These are phyloP conservation scores for Myiozetetes cayanensis DNA, from an alignment of 2,113 vertebrate genomes.

Conservation along the genomic window DNA sequence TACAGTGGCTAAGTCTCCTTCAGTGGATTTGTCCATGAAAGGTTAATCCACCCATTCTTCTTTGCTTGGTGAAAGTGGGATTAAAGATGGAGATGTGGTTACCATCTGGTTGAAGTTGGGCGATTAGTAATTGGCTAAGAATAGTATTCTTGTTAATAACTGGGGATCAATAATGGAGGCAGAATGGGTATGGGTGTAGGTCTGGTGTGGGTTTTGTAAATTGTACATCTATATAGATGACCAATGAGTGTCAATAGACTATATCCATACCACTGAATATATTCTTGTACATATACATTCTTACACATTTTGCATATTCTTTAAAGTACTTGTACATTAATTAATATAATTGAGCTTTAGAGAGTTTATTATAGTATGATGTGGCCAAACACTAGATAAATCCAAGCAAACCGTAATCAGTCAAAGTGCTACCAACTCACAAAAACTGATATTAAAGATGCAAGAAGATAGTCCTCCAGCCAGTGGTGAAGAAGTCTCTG, in stretches of 20 bases:
- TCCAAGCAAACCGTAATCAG: not conserved
- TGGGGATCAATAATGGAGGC: not conserved
- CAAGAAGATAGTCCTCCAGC: not conserved
- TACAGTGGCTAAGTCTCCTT: not conserved
- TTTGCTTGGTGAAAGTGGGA: not conserved
- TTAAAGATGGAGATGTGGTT: not conserved
- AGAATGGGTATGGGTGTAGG: not conserved
- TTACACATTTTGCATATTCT: not conserved
- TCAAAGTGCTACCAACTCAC: not conserved
- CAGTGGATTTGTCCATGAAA: not conserved
- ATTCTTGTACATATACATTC: not conserved
- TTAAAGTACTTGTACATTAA: not conserved
- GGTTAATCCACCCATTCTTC: not conserved
- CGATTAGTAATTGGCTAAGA: not conserved
- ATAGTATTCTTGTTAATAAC: not conserved
- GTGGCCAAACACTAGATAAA: not conserved
- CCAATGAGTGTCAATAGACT: not conserved
- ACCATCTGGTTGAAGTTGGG: not conserved
- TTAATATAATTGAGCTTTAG: not conserved
- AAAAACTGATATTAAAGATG: not conserved
- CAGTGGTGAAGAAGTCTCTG: not conserved
- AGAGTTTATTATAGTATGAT: not conserved
- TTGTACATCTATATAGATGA: fast-evolving
- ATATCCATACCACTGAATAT: not conserved
- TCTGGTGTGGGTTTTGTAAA: not conserved